Percentiles rank a stretch among this genome's conserved stretches.
Evolutionary conservation across 2,113 vertebrate species (phyloP).

Genomic region (Burhinus oedicnemus): DNA sequence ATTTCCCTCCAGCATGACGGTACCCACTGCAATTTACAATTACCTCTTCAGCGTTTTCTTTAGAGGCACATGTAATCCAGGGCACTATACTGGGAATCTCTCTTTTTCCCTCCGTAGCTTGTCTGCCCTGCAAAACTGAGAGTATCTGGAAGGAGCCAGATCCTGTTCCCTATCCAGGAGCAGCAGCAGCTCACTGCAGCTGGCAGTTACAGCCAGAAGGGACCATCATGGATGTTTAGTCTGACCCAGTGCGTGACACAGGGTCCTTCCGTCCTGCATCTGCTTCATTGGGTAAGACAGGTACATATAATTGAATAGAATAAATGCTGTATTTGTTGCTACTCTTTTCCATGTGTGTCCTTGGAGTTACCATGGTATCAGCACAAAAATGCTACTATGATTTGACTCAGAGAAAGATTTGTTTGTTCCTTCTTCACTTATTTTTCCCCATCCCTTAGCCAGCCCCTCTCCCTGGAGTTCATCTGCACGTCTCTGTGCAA

Average conservation of each 20-base stretch:
- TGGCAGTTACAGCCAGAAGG: neutral
- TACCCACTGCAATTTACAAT: neutral
- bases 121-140: neutral
- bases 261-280: accelerated
- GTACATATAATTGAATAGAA: neutral
- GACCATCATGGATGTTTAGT: neutral
- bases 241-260: neutral
- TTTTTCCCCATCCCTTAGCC: neutral
- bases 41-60: neutral
- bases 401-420: neutral
- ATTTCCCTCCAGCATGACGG: neutral
- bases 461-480: neutral
- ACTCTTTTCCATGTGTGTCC: neutral
- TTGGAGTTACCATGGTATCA: constrained; percentile 6
- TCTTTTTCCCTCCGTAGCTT: neutral
- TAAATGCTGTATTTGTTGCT: neutral
- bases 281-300: neutral
- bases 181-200: neutral
- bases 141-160: neutral
- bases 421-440: neutral
- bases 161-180: neutral
- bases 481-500: neutral
- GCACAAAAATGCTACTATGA: neutral
- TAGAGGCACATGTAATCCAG: neutral
- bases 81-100: neutral